Conservation (phyloP, 2,797 vertebrate genomes). For the Manis crassicaudata region DNA sequence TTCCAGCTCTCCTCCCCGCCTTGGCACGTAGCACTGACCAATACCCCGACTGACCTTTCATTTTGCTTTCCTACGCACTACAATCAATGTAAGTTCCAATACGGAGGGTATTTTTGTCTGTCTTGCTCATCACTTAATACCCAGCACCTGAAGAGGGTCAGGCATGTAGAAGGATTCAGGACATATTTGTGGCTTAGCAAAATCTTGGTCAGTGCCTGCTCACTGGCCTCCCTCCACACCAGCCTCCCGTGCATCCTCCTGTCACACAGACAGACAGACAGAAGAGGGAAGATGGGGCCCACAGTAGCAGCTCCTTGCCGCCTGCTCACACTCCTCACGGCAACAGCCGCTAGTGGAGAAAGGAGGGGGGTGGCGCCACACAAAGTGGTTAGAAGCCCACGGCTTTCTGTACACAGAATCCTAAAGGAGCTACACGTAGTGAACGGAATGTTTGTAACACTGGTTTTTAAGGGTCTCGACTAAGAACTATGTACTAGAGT, state of each 20-base stretch:
- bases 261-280: rapidly evolving
- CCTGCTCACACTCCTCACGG: rapidly evolving
- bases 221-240: rapidly evolving
- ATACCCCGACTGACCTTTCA: rapidly evolving
- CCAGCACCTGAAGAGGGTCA: rapidly evolving
- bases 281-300: rapidly evolving
- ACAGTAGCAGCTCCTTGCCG: rapidly evolving
- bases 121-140: not conserved
- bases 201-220: rapidly evolving
- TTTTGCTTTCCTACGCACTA: rapidly evolving
- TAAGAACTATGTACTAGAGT: rapidly evolving
- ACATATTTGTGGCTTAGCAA: not conserved
- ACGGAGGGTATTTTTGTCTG: rapidly evolving
- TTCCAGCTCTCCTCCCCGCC: rapidly evolving
- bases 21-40: not conserved
- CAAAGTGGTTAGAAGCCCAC: rapidly evolving
- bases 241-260: rapidly evolving
- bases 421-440: rapidly evolving
- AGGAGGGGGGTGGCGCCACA: rapidly evolving
- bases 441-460: rapidly evolving
- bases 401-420: not conserved
- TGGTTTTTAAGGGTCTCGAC: rapidly evolving
- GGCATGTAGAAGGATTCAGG: not conserved
- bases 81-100: rapidly evolving
- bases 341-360: rapidly evolving